Percentiles rank a stretch among this genome's conserved stretches.
These are phyloP conservation scores for Lichenostomus cassidix DNA, from an alignment of 2,113 vertebrate genomes.

Conservation along the genomic window DNA sequence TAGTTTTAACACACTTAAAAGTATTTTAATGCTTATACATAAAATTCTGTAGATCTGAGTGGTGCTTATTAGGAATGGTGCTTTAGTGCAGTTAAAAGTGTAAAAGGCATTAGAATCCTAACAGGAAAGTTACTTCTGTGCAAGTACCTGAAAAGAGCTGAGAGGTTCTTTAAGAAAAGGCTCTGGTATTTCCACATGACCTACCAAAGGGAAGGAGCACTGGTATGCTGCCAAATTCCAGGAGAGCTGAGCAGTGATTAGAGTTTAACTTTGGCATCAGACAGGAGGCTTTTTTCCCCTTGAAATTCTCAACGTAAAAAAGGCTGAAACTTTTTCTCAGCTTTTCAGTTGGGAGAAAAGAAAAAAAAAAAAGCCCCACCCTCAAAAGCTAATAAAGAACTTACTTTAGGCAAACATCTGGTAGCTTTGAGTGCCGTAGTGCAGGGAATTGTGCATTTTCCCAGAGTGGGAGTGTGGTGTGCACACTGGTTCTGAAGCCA, in stretches of 20 bases:
- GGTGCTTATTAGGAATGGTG: neutral
- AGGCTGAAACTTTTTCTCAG: neutral
- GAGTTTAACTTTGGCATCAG: constrained; percentile 44
- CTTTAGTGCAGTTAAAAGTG: neutral
- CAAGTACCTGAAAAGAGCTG: constrained; percentile 30
- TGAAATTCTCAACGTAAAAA: constrained; percentile 8
- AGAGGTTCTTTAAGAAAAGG: constrained; percentile 56
- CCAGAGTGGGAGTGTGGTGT: neutral
- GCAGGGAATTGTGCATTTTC: neutral
- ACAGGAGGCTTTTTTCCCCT: neutral
- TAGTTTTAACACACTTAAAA: neutral
- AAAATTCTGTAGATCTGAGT: neutral
- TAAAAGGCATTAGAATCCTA: neutral
- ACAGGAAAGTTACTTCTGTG: neutral
- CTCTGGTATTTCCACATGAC: constrained; percentile 62
- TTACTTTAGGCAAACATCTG: constrained; percentile 2
- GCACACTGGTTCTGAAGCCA: neutral
- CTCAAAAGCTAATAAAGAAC: neutral
- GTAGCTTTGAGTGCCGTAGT: neutral
- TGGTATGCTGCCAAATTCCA: constrained; percentile 67
- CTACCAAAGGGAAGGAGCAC: constrained; percentile 40
- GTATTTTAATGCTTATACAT: constrained; percentile 1
- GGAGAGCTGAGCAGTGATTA: constrained; percentile 58
- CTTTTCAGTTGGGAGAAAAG: neutral
- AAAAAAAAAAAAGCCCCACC: neutral